Evolutionary conservation across 2,113 vertebrate genomes (phyloP).

Genomic region (Dendrocopos noguchii): DNA sequence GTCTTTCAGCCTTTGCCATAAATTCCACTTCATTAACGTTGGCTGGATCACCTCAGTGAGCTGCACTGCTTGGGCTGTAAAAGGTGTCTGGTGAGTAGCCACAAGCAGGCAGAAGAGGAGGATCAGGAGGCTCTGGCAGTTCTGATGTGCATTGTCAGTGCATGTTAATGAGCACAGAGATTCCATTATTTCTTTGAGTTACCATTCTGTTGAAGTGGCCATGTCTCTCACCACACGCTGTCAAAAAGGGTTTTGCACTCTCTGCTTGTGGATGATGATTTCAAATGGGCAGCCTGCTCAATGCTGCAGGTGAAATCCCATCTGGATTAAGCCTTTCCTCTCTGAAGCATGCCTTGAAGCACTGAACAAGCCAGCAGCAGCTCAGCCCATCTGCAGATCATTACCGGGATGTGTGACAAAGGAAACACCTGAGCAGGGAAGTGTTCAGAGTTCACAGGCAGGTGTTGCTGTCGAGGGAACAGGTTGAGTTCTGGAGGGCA

Average conservation of each 20-base stretch:
- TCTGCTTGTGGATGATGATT: neutral
- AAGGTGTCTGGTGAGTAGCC: neutral
- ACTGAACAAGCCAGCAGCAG: neutral
- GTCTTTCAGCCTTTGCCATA: constrained; percentile 52
- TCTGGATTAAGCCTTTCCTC: constrained; percentile 51
- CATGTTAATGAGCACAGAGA: neutral
- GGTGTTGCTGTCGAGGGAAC: constrained; percentile 45
- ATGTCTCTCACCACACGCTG: neutral
- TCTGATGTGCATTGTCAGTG: neutral
- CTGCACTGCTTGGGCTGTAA: constrained; percentile 1
- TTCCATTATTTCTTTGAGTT: neutral
- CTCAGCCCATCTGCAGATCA: constrained; percentile 55
- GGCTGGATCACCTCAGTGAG: neutral
- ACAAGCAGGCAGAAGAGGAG: neutral
- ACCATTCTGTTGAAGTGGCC: neutral
- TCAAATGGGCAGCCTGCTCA: neutral
- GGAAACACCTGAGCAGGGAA: constrained; percentile 53
- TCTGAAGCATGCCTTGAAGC: neutral
- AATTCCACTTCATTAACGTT: constrained; percentile 55
- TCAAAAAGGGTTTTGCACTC: neutral
- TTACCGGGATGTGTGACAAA: constrained; percentile 39
- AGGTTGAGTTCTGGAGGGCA: constrained; percentile 19
- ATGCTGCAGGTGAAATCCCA: neutral
- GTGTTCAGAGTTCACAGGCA: neutral
- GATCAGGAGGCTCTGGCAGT: neutral